Evolutionary conservation across 2,113 vertebrate species (phyloP).

Genomic region (Sinocyclocheilus grahami): DNA sequence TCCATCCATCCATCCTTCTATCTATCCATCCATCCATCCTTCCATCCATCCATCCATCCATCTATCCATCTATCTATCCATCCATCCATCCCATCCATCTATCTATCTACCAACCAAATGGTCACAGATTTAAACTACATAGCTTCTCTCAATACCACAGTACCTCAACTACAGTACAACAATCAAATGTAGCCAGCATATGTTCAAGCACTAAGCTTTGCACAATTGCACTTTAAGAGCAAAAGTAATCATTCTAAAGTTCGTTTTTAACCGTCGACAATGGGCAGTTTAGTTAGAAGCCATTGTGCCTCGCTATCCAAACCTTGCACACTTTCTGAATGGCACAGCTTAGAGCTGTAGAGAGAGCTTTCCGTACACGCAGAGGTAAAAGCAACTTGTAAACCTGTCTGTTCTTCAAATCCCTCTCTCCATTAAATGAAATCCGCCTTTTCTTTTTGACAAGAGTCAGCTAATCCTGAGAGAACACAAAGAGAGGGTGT

Average conservation of each 20-base stretch:
- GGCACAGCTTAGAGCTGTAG: slow-evolving; percentile 54
- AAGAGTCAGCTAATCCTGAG: slow-evolving; percentile 67
- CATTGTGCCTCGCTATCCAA: slow-evolving; percentile 57
- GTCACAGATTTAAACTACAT: not conserved
- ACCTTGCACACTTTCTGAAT: slow-evolving; percentile 54
- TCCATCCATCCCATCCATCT: too few relatives aligned
- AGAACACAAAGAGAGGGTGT: slow-evolving; percentile 56
- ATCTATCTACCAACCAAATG: not conserved
- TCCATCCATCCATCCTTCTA: too few relatives aligned
- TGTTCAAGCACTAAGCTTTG: slow-evolving; percentile 13
- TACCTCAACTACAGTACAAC: not conserved
- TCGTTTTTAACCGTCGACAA: slow-evolving; percentile 28
- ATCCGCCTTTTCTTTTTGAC: slow-evolving; percentile 61
- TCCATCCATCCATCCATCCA: too few relatives aligned
- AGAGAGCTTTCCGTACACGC: slow-evolving; percentile 59
- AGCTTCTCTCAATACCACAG: not conserved
- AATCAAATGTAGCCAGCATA: slow-evolving; percentile 28
- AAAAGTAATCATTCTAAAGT: slow-evolving; percentile 43
- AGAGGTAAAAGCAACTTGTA: slow-evolving; percentile 74
- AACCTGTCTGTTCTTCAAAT: slow-evolving; percentile 69
- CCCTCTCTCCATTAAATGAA: slow-evolving; percentile 62
- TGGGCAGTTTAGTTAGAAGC: slow-evolving; percentile 35
- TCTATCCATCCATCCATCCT: too few relatives aligned
- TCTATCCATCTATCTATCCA: too few relatives aligned
- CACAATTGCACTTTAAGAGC: slow-evolving; percentile 10